These are phyloP conservation scores for Paedocypris micromegethes DNA, from an alignment of 2,797 vertebrate genomes.

Conservation along the genomic window DNA sequence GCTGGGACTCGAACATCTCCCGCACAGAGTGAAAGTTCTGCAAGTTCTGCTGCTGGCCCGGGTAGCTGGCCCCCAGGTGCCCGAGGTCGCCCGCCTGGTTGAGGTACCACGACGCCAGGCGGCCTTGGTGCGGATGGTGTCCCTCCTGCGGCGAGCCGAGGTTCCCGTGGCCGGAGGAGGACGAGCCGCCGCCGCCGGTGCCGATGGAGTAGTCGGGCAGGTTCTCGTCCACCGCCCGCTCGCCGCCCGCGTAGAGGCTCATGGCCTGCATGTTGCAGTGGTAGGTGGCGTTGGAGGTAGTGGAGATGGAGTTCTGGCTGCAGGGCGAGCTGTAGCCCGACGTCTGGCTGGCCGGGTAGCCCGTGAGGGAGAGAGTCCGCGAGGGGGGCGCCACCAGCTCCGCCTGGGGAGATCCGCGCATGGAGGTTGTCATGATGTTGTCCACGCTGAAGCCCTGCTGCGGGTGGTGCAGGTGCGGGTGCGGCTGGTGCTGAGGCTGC, in stretches of 20 bases:
- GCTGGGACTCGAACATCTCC: constrained; percentile 91
- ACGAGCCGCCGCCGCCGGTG: constrained; percentile 72
- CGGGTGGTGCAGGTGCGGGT: constrained; percentile 63
- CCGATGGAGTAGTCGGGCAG: constrained; percentile 87
- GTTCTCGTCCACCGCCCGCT: constrained; percentile 82
- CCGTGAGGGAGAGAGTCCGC: constrained; percentile 74
- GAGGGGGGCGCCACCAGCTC: constrained; percentile 74
- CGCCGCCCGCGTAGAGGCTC: constrained; percentile 86
- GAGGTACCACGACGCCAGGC: constrained; percentile 93
- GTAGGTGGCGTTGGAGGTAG: constrained; percentile 82
- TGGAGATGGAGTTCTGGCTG: constrained; percentile 79
- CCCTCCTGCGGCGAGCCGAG: constrained; percentile 79
- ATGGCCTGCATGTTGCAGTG: constrained; percentile 97
- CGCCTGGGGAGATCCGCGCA: constrained; percentile 82
- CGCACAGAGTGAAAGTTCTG: constrained; percentile 91
- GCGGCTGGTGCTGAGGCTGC: constrained; percentile 50
- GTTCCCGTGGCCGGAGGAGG: constrained; percentile 71
- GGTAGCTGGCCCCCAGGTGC: constrained; percentile 81
- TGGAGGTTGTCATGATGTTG: constrained; percentile 89
- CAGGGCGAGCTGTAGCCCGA: constrained; percentile 86
- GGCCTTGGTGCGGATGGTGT: constrained; percentile 82
- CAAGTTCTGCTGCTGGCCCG: constrained; percentile 89
- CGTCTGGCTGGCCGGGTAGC: constrained; percentile 77
- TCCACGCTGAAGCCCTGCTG: constrained; percentile 92
- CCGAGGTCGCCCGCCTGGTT: constrained; percentile 88